These are phyloP conservation scores for Myrmecobius fasciatus DNA, from an alignment of 2,113 vertebrate genomes.

Conservation along the genomic window DNA sequence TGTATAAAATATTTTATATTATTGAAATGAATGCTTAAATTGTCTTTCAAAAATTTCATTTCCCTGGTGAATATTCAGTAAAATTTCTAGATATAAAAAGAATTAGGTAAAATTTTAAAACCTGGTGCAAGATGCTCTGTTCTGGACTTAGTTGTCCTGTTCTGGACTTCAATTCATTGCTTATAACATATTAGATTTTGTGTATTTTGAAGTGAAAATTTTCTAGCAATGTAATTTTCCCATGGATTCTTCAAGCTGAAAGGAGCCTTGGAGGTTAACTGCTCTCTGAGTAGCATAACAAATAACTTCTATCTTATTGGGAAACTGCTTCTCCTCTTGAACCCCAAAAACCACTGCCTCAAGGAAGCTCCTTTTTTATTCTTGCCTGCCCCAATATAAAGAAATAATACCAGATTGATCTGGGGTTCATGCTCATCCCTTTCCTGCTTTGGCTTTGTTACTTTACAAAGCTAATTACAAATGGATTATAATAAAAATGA, in stretches of 20 bases:
- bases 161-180: neutral
- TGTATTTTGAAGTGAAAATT: neutral
- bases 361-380: neutral
- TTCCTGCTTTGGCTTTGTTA: neutral
- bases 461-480: constrained; percentile 36
- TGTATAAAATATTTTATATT: constrained; percentile 12
- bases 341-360: neutral
- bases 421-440: neutral
- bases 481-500: constrained; percentile 47
- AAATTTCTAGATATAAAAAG: neutral
- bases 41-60: neutral
- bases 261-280: neutral
- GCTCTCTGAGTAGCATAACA: neutral
- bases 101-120: neutral
- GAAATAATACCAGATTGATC: neutral
- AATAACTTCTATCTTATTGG: neutral
- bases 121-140: neutral
- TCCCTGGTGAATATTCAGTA: neutral
- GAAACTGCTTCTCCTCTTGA: neutral
- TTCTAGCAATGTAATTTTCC: neutral
- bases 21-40: neutral
- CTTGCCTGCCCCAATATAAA: neutral
- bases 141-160: neutral
- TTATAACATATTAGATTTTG: neutral
- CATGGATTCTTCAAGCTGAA: neutral